A percentile compares a stretch with the other conserved stretches of the same genome.
These are phyloP conservation scores for Pavo muticus DNA, from an alignment of 2,113 vertebrate species.

Conservation along the genomic window DNA sequence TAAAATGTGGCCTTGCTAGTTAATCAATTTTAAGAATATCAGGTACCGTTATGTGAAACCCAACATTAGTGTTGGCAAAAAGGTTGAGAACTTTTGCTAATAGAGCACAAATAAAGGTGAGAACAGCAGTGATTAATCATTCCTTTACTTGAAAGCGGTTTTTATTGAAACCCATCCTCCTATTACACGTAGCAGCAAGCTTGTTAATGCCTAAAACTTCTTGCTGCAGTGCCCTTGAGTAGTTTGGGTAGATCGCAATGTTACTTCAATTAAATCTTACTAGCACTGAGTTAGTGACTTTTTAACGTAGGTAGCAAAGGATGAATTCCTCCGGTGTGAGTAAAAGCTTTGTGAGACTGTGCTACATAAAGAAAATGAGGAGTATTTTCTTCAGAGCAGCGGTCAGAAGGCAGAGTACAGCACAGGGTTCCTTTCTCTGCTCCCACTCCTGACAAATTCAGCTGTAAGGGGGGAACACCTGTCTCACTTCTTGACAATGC, in stretches of 20 bases:
- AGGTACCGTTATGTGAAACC: constrained; percentile 28
- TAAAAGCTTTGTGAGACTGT: not conserved
- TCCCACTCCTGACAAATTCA: not conserved
- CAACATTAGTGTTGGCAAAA: constrained; percentile 21
- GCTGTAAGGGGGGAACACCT: not conserved
- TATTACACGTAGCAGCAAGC: not conserved
- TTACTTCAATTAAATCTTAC: constrained; percentile 42
- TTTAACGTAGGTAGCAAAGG: not conserved
- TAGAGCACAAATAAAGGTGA: constrained; percentile 19
- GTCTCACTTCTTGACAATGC: not conserved
- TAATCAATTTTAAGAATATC: constrained; percentile 53
- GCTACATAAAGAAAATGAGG: not conserved
- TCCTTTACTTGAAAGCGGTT: constrained; percentile 7
- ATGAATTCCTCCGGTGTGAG: not conserved
- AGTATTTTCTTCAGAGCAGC: not conserved
- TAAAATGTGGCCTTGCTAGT: constrained; percentile 48
- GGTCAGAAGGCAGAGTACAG: not conserved
- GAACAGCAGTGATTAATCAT: constrained; percentile 47
- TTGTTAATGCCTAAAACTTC: constrained; percentile 34
- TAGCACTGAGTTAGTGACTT: not conserved
- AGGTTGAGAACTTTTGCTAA: constrained; percentile 46
- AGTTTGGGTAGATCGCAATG: constrained; percentile 20
- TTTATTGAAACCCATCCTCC: constrained; percentile 37
- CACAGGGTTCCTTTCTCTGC: not conserved
- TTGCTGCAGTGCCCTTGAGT: constrained; percentile 10